Conservation (phyloP, 2,888 invertebrate species). For the Odontothrips loti region DNA sequence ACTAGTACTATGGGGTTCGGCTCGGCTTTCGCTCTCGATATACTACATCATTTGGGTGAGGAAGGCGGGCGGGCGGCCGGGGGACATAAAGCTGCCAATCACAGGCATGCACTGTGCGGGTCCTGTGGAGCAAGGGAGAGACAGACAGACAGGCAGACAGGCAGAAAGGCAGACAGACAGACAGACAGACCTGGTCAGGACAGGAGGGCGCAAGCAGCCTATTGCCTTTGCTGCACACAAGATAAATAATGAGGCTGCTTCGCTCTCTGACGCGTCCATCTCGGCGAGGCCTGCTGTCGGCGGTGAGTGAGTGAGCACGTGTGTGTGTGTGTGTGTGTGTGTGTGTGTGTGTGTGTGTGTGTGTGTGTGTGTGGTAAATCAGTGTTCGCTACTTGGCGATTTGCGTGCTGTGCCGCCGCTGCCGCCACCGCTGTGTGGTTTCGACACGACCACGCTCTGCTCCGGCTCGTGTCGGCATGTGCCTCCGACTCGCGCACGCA, state of each 20-base stretch:
- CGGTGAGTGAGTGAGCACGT: neutral
- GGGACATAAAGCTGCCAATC: slow-evolving; percentile 13
- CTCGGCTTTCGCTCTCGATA: slow-evolving; percentile 17
- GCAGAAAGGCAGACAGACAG: neutral
- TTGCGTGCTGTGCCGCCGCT: neutral
- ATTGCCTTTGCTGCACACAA: neutral
- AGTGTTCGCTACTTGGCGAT: slow-evolving; percentile 19
- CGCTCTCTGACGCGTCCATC: neutral
- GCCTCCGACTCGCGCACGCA: neutral
- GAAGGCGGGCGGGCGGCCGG: neutral
- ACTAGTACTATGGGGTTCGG: neutral
- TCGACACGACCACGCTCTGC: neutral
- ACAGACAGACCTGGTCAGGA: neutral
- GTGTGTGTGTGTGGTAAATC: slow-evolving; percentile 1
- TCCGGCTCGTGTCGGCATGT: neutral
- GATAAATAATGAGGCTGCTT: slow-evolving; percentile 10
- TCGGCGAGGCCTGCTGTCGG: neutral
- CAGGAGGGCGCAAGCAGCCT: neutral
- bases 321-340: neutral
- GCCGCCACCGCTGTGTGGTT: neutral
- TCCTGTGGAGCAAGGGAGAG: neutral
- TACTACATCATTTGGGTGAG: neutral
- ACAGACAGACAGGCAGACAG: neutral
- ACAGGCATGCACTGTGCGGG: neutral
- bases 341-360: neutral